Evolutionary conservation across 2,113 vertebrate species (phyloP).

Genomic region (Calidris pugnax): DNA sequence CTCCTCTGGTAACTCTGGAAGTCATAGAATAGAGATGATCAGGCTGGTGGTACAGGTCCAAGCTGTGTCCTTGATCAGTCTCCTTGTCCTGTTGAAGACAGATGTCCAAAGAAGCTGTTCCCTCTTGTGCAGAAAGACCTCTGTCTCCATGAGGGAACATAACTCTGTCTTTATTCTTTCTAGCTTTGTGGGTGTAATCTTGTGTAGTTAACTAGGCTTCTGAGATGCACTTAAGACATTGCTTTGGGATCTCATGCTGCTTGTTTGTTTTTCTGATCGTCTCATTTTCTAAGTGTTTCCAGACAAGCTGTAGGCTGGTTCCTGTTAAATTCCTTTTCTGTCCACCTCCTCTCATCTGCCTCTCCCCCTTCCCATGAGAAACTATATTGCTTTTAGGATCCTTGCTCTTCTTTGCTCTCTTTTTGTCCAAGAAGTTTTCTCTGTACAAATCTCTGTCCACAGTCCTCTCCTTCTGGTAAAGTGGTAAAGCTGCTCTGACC

Average conservation of each 20-base stretch:
- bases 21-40: not conserved
- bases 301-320: slow-evolving; percentile 5
- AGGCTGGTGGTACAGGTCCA: not conserved
- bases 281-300: slow-evolving; percentile 25
- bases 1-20: not conserved
- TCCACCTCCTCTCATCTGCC: not conserved
- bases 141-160: not conserved
- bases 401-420: not conserved
- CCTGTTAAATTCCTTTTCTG: not conserved
- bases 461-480: not conserved
- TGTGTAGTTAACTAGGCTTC: fast-evolving
- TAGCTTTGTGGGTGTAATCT: not conserved
- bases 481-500: not conserved
- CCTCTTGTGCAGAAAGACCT: not conserved
- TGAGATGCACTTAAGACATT: not conserved
- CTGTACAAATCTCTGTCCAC: not conserved
- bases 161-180: not conserved
- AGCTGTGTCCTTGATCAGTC: not conserved
- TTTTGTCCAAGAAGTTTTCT: not conserved
- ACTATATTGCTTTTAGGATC: not conserved
- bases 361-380: not conserved
- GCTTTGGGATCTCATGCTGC: not conserved
- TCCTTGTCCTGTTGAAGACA: not conserved
- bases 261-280: not conserved
- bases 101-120: not conserved